A percentile compares a stretch with the other conserved stretches of the same genome.
These are phyloP conservation scores for Scaptomyza hsui DNA, from an alignment of 1,140 invertebrate genomes.

Conservation along the genomic window DNA sequence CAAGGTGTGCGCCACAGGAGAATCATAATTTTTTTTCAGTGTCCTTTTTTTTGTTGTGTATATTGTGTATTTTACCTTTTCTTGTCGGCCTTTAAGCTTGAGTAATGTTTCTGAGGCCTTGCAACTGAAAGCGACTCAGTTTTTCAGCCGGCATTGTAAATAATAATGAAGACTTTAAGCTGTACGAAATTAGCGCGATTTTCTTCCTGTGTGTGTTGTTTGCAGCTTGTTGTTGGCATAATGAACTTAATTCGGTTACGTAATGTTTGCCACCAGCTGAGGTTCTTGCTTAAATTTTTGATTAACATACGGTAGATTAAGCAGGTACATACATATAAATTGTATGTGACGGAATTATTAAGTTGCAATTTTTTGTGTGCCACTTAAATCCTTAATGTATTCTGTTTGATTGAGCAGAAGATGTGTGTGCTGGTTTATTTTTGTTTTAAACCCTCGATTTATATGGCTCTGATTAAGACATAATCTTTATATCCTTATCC, in stretches of 20 bases:
- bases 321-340: background rate
- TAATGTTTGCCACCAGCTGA: conserved; percentile 39
- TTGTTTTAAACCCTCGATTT: too few species aligned
- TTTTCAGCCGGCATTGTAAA: conserved; percentile 73
- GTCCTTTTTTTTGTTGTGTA: conserved; percentile 3
- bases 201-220: conserved; percentile 27
- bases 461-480: too few species aligned
- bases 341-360: conserved; percentile 1
- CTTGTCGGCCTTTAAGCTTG: conserved; percentile 60
- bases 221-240: conserved; percentile 36
- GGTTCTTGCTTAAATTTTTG: conserved; percentile 29
- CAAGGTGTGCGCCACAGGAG: conserved; percentile 71
- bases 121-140: conserved; percentile 63
- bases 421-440: too few species aligned
- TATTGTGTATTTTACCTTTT: background rate
- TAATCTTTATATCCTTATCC: too few species aligned
- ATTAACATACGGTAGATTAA: conserved; percentile 40
- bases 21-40: conserved; percentile 48
- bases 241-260: conserved; percentile 66
- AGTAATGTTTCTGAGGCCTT: conserved; percentile 72
- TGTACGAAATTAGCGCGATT: conserved; percentile 69
- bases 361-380: conserved; percentile 1
- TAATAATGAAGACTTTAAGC: conserved; percentile 82
- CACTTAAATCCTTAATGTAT: background rate
- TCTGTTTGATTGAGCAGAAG: background rate